Evolutionary conservation across 2,888 invertebrate species (phyloP), one percentile per base, ranked within the genome.

Genomic region (Agrypnus murinus): DNA sequence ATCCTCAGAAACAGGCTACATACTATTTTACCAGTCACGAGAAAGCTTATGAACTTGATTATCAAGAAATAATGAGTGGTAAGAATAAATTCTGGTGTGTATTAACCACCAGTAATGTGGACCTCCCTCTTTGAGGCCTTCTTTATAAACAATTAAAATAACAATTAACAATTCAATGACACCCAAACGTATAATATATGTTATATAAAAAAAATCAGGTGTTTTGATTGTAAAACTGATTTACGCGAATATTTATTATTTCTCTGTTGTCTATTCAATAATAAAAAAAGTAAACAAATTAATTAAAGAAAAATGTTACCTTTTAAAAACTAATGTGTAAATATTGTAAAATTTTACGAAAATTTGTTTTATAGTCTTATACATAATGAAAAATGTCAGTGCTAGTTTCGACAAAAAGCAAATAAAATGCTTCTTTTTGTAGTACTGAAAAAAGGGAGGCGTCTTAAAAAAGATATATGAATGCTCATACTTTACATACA

Each of bases 1-100:
- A 87, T 98, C 98, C 77, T 99, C 99, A 40, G 99, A 99, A 88
- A 99, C 99, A 64, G 99, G 99, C 81, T 99, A 99, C 87, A 99
- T 99, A 85, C 89, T 99, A 81, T 99, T 99, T 88, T 99, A 99
- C 88, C 98, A 98, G 87, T 97, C 97, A 69, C 92, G 86, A 72
- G 86, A 86, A 78, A 80, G 80, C 75, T 80, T 80, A 79, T 80
- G 80, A 80, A 77, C 77, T 74, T 72, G 69, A 69, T 75, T 77
- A 14, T 63, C 50, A 15, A 48, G 19, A 36, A 15, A n/a, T n/a
- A n/a, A n/a, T 10, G 34, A 34, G 38, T 66, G 67, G 55, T 67
- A 43, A 67, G 55, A 55, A 62, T 65, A 43, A n/a, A n/a, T 34
- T 19, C 46, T 43, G 58, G 31, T 58, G 53, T n/a, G n/a, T 38